phyloP scores from a whole-genome alignment of 1,140 invertebrate genomes.

The Trypoxylus dichotomus region DNA sequence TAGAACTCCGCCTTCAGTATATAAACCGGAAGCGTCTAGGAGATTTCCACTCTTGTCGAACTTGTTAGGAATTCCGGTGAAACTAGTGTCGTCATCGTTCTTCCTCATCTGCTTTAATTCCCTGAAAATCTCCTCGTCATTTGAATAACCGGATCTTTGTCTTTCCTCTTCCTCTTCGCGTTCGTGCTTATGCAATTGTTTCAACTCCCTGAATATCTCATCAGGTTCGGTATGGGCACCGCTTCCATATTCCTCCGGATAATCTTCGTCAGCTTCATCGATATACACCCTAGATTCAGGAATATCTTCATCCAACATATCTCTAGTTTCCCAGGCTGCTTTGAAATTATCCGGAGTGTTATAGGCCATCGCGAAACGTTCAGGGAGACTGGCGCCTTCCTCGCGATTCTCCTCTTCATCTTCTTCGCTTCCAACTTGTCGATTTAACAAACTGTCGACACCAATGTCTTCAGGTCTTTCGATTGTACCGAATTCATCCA shows the following conservation, averaged over 20 bases:
- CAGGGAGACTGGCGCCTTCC: constrained; percentile 25
- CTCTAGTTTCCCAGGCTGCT: constrained; percentile 55
- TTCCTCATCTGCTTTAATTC: constrained; percentile 42
- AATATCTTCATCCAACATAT: constrained; percentile 48
- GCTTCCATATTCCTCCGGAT: constrained; percentile 50
- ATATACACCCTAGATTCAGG: constrained; percentile 59
- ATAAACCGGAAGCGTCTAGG: constrained; percentile 51
- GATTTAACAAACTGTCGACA: constrained; percentile 38
- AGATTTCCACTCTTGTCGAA: constrained; percentile 7
- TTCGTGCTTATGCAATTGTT: constrained; percentile 29
- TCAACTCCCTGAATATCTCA: constrained; percentile 39
- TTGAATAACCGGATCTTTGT: neutral
- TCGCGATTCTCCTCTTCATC: constrained; percentile 4
- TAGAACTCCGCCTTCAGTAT: constrained; percentile 67
- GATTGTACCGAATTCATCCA: constrained; percentile 13
- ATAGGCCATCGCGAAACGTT: constrained; percentile 52
- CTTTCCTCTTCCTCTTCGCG: neutral
- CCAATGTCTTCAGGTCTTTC: constrained; percentile 29
- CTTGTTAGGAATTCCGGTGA: constrained; percentile 26
- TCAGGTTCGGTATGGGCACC: constrained; percentile 38
- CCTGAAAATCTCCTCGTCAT: constrained; percentile 39
- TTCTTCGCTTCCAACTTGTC: constrained; percentile 39
- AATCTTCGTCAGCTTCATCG: constrained; percentile 52
- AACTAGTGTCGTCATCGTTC: constrained; percentile 31
- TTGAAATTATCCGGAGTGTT: constrained; percentile 58